Percentiles rank a stretch among this genome's conserved stretches.
These are phyloP conservation scores for Drosophila imparisetae DNA, from an alignment of 2,888 invertebrate species.

Conservation along the genomic window DNA sequence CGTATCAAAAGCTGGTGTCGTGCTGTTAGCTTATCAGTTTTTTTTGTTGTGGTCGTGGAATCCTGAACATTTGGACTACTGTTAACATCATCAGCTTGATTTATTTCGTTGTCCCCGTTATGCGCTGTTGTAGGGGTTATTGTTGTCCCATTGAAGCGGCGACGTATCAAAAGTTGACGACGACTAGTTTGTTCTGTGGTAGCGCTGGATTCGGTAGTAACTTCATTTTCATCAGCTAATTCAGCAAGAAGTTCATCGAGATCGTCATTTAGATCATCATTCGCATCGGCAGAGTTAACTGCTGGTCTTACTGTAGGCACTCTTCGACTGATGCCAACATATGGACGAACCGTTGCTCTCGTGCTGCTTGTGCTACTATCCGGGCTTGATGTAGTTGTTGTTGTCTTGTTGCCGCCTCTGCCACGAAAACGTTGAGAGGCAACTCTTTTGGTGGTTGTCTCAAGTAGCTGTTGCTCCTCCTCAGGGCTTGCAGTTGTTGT, in stretches of 20 bases:
- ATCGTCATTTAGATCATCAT: conserved; percentile 7
- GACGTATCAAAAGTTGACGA: conserved; percentile 19
- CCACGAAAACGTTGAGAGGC: conserved; percentile 35
- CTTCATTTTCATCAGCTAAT: conserved; percentile 38
- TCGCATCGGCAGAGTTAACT: background rate
- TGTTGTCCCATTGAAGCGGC: conserved; percentile 21
- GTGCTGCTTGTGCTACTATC: conserved; percentile 27
- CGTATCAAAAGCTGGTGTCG: background rate
- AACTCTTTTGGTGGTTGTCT: conserved; percentile 17
- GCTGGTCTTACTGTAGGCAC: conserved; percentile 3
- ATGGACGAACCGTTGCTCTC: conserved; percentile 15
- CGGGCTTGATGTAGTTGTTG: conserved; percentile 1
- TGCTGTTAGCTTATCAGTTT: background rate
- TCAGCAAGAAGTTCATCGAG: conserved; percentile 39
- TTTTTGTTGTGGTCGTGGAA: background rate
- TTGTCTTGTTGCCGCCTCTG: conserved; percentile 18
- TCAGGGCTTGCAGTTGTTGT: conserved; percentile 16
- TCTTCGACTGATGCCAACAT: conserved; percentile 28
- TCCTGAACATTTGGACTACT: background rate
- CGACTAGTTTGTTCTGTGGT: background rate
- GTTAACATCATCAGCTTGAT: background rate
- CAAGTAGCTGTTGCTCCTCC: conserved; percentile 5
- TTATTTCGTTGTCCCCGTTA: background rate
- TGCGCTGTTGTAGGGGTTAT: background rate
- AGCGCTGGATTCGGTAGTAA: background rate